A percentile compares a stretch with the other conserved stretches of the same genome.
Evolutionary conservation across 2,888 invertebrate genomes (phyloP).

Genomic region (Phragmatobia fuliginosa): DNA sequence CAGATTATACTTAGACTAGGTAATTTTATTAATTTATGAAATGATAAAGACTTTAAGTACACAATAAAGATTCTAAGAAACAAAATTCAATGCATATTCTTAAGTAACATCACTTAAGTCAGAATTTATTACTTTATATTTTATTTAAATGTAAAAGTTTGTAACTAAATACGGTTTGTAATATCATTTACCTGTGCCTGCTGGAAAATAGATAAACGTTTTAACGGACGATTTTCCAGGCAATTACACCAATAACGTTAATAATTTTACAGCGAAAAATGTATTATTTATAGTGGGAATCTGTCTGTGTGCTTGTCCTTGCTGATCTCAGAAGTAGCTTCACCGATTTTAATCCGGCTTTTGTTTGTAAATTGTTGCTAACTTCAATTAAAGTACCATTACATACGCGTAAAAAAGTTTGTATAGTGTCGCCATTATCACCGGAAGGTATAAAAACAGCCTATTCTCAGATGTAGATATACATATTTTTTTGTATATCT

Average conservation of each 20-base stretch:
- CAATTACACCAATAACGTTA: neutral
- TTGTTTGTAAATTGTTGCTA: too few species aligned
- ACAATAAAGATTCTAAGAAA: neutral
- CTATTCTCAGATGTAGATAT: too few species aligned
- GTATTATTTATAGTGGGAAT: too few species aligned
- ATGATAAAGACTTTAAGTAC: neutral
- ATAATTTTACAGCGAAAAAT: neutral
- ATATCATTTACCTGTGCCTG: neutral
- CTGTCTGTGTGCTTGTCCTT: too few species aligned
- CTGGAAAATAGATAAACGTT: neutral
- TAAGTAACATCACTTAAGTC: neutral
- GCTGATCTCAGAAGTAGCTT: too few species aligned
- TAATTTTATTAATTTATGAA: neutral
- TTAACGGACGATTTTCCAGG: neutral
- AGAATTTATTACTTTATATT: neutral
- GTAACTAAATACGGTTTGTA: neutral
- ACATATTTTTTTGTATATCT: too few species aligned
- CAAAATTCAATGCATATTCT: neutral
- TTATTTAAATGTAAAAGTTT: neutral
- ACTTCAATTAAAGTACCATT: too few species aligned
- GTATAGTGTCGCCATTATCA: too few species aligned
- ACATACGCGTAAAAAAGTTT: too few species aligned
- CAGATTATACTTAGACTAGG: neutral
- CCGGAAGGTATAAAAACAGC: too few species aligned
- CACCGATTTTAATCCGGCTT: too few species aligned